Evolutionary conservation across 2,113 vertebrate species (phyloP), one percentile per base, ranked within the genome.

Genomic region (Channa maculata): DNA sequence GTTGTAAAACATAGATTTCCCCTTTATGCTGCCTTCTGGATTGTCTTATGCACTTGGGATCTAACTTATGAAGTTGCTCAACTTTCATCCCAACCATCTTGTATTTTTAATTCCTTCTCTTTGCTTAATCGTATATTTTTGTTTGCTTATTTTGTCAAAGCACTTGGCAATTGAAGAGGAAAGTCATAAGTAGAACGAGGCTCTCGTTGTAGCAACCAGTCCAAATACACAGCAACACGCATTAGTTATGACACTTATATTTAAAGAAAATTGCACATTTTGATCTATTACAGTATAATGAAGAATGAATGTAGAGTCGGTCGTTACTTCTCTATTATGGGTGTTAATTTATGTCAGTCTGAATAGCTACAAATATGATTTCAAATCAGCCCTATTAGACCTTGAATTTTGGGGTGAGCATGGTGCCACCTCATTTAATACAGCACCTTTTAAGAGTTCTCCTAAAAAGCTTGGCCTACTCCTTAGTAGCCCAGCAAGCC

Each of bases 1-100:
- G 92, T 89, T 90, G 90, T 94, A 93, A 94, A 94, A 93, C 92
- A 88, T 87, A 69, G 83, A 93, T 94, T 93, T 91, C 82, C 84
- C 81, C 90, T 91, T 92, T 89, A 92, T 92, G 86, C 88, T 85
- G 79, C 90, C 86, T 85, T 91, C 87, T 92, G 89, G 91, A 93
- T 93, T 90, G 85, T 89, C 85, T 90, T 80, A 89, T 89, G 81
- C 46, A 71, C 83, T 83, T 68, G 59, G 82, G 79, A 88, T 89
- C 76, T 66, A 39, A 76, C 72, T 66, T 77, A 75, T 84, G 65
- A 86, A 87, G 75, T 82, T 67, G 51, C 71, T 34, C 73, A 43
- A 38, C 75, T 51, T 65, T 75, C 43, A 46, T 71, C 53, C 67
- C 44, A 50, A 24, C 51, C 66, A 15, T 65, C 36, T 15, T 33